Conservation (phyloP, 2,888 invertebrate genomes). For the Noctuana brunneofusca region DNA sequence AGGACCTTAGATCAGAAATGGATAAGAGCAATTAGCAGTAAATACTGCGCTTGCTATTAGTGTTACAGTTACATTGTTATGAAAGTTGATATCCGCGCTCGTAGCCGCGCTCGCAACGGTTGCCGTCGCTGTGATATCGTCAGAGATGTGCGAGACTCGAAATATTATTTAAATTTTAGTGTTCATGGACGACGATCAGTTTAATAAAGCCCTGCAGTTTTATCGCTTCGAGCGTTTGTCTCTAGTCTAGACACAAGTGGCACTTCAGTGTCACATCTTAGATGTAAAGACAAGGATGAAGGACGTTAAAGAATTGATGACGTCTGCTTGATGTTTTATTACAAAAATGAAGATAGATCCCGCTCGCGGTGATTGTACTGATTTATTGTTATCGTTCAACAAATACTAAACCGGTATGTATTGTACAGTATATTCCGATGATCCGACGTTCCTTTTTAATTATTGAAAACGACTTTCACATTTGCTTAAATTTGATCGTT, state of each 20-base stretch:
- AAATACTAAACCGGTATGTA: neutral
- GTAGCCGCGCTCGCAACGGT: conserved; percentile 2
- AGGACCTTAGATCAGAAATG: conserved; percentile 15
- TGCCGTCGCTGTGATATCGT: neutral
- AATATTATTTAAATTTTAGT: neutral
- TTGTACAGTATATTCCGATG: no score
- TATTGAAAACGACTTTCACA: no score
- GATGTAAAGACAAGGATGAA: conserved; percentile 20
- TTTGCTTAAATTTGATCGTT: no score
- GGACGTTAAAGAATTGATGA: conserved; percentile 13
- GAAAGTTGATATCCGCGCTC: conserved; percentile 19
- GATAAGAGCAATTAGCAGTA: conserved; percentile 22
- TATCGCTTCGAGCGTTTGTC: neutral
- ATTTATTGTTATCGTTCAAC: conserved; percentile 3
- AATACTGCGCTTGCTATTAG: conserved; percentile 20
- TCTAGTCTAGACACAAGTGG: conserved; percentile 13
- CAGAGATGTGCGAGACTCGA: conserved; percentile 5
- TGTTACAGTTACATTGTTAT: conserved; percentile 17
- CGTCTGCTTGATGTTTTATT: conserved; percentile 25
- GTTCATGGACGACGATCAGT: neutral
- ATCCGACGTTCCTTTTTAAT: no score
- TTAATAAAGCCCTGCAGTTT: neutral
- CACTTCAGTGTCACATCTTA: conserved; percentile 20
- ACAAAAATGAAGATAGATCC: neutral
- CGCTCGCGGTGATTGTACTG: neutral